Conservation (phyloP, 1,140 invertebrate genomes). For the Maconellicoccus hirsutus region DNA sequence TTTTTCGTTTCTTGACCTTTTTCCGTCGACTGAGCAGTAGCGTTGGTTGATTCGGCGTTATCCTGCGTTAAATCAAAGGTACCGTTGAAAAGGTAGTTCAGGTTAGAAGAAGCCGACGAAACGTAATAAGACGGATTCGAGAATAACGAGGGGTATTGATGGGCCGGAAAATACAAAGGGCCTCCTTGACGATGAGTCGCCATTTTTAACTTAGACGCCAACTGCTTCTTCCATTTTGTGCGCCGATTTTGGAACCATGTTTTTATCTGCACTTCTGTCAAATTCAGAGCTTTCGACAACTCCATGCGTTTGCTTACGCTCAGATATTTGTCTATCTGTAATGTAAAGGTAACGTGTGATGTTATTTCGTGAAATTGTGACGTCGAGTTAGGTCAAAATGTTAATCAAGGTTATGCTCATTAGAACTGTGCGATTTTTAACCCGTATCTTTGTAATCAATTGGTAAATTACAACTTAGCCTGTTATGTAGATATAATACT, state of each 20-base stretch:
- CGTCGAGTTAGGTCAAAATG: too few relatives aligned
- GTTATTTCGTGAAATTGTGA: too few relatives aligned
- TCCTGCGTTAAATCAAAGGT: constrained; percentile 11
- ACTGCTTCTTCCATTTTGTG: constrained; percentile 93
- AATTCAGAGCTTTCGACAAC: constrained; percentile 68
- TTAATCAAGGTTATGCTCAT: too few relatives aligned
- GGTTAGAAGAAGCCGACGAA: background rate
- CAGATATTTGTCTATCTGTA: constrained; percentile 79
- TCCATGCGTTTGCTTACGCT: constrained; percentile 91
- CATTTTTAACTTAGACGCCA: constrained; percentile 50
- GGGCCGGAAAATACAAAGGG: constrained; percentile 10
- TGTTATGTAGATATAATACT: too few relatives aligned
- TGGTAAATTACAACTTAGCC: too few relatives aligned
- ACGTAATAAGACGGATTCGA: constrained; percentile 11
- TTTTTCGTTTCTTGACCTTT: too few relatives aligned
- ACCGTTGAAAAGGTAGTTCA: constrained; percentile 12
- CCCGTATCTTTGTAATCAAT: too few relatives aligned
- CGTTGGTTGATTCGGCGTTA: background rate
- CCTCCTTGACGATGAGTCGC: constrained; percentile 21
- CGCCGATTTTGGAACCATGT: constrained; percentile 93
- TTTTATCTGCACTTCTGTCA: constrained; percentile 94
- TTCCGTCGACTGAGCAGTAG: background rate
- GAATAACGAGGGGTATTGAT: constrained; percentile 9
- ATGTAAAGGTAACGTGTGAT: too few relatives aligned
- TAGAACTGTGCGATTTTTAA: too few relatives aligned